Conservation (phyloP, 2,797 vertebrate genomes). For the Aulostomus chinensis region DNA sequence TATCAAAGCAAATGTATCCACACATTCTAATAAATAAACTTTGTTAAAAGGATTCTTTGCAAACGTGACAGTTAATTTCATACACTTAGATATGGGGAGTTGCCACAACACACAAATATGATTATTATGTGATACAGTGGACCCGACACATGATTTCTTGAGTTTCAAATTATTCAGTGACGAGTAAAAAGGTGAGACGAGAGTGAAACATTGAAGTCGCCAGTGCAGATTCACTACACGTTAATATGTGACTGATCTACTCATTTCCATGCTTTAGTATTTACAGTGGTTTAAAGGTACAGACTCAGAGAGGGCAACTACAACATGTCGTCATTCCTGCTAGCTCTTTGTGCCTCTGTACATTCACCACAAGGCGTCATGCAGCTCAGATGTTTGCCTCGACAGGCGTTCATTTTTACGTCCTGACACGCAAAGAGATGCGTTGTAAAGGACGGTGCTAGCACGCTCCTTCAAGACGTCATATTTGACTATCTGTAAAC, state of each 20-base stretch:
- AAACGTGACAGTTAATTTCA: constrained; percentile 33
- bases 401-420: not conserved
- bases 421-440: not conserved
- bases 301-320: constrained; percentile 6
- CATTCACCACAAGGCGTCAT: not conserved
- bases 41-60: constrained; percentile 33
- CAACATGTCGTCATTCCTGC: no score
- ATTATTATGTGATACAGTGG: constrained; percentile 17
- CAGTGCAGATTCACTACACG: constrained; percentile 26
- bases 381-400: constrained; percentile 5
- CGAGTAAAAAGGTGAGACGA: not conserved
- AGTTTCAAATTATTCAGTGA: constrained; percentile 23
- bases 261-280: constrained; percentile 45
- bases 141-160: constrained; percentile 19
- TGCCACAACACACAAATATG: constrained; percentile 16
- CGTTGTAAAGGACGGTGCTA: constrained; percentile 10
- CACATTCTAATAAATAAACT: constrained; percentile 67
- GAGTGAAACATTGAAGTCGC: constrained; percentile 16
- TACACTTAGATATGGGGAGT: constrained; percentile 22
- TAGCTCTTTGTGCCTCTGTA: not conserved
- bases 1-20: constrained; percentile 25
- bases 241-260: constrained; percentile 20
- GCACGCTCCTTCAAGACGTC: not conserved
- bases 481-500: not conserved
- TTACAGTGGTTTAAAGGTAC: constrained; percentile 24